Conservation (phyloP, 2,113 vertebrate genomes). For the Ailurus styani region DNA sequence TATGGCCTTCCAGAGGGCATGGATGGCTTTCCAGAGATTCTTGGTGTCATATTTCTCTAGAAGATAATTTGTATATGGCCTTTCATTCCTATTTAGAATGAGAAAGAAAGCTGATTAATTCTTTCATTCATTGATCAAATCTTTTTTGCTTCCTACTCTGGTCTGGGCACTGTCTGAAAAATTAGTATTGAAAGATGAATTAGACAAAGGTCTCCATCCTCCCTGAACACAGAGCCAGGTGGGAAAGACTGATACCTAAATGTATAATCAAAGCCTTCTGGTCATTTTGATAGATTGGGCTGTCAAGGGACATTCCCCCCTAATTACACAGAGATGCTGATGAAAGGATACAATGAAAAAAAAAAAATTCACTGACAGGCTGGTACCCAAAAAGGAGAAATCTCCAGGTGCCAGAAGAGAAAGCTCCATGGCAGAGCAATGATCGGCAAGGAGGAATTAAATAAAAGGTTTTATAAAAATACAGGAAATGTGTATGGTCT, state of each 20-base stretch:
- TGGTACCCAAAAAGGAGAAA: not conserved
- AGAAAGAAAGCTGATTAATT: not conserved
- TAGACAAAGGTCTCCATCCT: not conserved
- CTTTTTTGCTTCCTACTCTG: not conserved
- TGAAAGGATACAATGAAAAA: not conserved
- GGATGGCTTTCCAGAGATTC: not conserved
- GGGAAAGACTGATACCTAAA: not conserved
- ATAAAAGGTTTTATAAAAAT: not conserved
- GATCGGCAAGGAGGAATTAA: not conserved
- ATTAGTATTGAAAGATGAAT: not conserved
- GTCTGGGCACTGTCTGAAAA: not conserved
- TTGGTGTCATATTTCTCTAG: not conserved
- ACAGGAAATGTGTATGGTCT: not conserved
- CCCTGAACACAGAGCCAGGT: not conserved
- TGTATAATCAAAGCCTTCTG: not conserved
- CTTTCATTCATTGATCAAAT: not conserved
- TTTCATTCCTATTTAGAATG: not conserved
- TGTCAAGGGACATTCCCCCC: not conserved
- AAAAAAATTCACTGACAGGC: not conserved
- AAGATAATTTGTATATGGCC: not conserved
- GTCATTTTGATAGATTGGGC: not conserved
- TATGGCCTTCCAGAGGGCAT: not conserved
- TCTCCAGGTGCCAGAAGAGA: not conserved
- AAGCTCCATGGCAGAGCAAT: not conserved
- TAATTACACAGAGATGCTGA: not conserved